A percentile compares a stretch with the other conserved stretches of the same genome.
Conservation (phyloP, 2,797 vertebrate genomes). For the Platalea minor region DNA sequence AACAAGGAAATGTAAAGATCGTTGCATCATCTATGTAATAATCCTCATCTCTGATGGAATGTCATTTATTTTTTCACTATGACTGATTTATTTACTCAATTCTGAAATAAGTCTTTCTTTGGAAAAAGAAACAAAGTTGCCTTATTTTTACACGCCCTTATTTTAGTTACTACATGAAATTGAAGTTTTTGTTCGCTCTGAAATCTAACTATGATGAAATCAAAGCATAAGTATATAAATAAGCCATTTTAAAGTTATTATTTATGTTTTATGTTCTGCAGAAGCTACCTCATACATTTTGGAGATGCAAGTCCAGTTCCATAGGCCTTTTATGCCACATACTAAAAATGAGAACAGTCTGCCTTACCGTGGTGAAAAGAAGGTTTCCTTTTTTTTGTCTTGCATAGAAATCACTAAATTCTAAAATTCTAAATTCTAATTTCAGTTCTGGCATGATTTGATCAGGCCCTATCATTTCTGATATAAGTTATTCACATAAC, state of each 20-base stretch:
- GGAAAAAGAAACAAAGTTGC: conserved; percentile 40
- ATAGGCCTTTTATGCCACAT: neutral
- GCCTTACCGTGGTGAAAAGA: neutral
- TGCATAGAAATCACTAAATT: neutral
- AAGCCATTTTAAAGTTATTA: neutral
- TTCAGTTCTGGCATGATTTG: neutral
- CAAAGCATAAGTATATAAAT: neutral
- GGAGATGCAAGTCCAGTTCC: neutral
- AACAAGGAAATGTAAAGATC: conserved; percentile 65
- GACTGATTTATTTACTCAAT: conserved; percentile 1
- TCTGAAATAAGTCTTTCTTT: neutral
- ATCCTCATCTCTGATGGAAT: conserved; percentile 62
- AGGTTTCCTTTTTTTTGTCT: neutral
- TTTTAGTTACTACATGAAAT: neutral
- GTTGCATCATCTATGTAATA: conserved; percentile 64
- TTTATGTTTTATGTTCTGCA: neutral
- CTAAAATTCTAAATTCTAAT: neutral
- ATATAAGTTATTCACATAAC: neutral
- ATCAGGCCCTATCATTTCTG: neutral
- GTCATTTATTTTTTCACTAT: conserved; percentile 25
- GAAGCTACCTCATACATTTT: neutral
- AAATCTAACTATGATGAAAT: neutral
- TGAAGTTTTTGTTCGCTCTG: neutral
- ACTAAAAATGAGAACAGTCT: neutral
- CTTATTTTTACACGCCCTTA: neutral